Evolutionary conservation across 2,113 vertebrate species (phyloP).

Genomic region (Datnioides undecimradiatus): DNA sequence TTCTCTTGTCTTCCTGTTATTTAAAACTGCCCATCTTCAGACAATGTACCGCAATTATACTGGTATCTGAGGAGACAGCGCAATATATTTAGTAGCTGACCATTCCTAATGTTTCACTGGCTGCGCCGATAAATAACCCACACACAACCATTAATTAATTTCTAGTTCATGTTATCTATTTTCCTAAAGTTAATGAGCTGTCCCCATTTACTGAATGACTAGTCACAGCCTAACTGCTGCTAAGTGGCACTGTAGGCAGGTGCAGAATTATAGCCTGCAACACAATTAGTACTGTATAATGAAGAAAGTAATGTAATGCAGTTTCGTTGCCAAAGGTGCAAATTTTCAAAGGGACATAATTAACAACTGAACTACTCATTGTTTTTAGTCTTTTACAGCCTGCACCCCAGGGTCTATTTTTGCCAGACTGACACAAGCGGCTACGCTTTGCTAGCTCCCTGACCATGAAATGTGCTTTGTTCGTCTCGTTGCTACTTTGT

Average conservation of each 20-base stretch:
- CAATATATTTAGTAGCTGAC: constrained; percentile 3
- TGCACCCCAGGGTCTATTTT: background rate
- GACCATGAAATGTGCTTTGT: background rate
- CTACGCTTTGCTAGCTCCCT: background rate
- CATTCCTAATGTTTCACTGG: background rate
- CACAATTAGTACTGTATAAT: constrained; percentile 49
- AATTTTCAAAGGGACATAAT: constrained; percentile 62
- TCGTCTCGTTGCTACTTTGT: background rate
- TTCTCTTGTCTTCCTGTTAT: constrained; percentile 20
- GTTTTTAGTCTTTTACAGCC: constrained; percentile 12
- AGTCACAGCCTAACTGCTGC: constrained; percentile 31
- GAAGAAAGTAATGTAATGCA: constrained; percentile 39
- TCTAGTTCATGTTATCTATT: constrained; percentile 32
- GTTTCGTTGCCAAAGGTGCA: constrained; percentile 35
- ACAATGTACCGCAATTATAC: background rate
- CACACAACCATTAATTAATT: constrained; percentile 39
- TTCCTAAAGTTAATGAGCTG: constrained; percentile 46
- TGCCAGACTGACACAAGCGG: constrained; percentile 1
- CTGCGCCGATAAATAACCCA: constrained; percentile 25
- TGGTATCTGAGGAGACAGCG: background rate
- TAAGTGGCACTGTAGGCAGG: constrained; percentile 45
- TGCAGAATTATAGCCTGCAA: constrained; percentile 53
- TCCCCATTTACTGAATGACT: constrained; percentile 34
- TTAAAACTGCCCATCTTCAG: constrained; percentile 10
- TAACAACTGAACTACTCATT: constrained; percentile 36